Percentiles rank a stretch among this genome's conserved stretches.
These are phyloP conservation scores for Saguinus imperator DNA, from an alignment of 2,113 vertebrate species.

Conservation along the genomic window DNA sequence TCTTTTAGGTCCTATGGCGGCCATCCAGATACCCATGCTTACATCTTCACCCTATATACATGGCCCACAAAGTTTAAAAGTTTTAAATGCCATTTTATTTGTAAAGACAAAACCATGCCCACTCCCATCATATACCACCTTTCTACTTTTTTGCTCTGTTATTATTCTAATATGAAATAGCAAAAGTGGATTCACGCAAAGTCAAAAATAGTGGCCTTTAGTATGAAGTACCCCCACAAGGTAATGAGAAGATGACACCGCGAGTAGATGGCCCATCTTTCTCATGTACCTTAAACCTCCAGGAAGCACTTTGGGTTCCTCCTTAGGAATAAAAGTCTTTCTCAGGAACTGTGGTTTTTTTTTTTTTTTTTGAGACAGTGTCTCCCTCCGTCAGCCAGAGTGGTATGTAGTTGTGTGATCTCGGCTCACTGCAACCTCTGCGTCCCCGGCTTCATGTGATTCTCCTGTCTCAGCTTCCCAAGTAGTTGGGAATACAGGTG, in stretches of 20 bases:
- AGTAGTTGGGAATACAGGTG: no score
- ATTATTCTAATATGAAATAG: not conserved
- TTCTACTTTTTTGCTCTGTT: not conserved
- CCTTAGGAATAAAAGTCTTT: not conserved
- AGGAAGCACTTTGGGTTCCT: not conserved
- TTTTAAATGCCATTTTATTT: not conserved
- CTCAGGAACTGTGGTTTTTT: not conserved
- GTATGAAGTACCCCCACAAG: not conserved
- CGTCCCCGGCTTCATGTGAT: no score
- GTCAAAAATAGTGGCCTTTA: not conserved
- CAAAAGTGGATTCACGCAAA: not conserved
- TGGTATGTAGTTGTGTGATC: no score
- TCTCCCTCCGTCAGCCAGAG: no score
- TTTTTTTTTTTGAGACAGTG: no score
- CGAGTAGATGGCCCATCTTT: not conserved
- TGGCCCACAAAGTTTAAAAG: not conserved
- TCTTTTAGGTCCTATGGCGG: constrained; percentile 93
- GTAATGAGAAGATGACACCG: not conserved
- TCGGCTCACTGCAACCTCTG: no score
- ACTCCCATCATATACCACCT: not conserved
- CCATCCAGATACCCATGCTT: constrained; percentile 99
- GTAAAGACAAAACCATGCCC: not conserved
- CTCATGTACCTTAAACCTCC: not conserved
- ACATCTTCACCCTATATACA: constrained; percentile 96
- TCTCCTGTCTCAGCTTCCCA: no score